A percentile compares a stretch with the other conserved stretches of the same genome.
Evolutionary conservation across 2,113 vertebrate species (phyloP).

Genomic region (Bostrychus sinensis): DNA sequence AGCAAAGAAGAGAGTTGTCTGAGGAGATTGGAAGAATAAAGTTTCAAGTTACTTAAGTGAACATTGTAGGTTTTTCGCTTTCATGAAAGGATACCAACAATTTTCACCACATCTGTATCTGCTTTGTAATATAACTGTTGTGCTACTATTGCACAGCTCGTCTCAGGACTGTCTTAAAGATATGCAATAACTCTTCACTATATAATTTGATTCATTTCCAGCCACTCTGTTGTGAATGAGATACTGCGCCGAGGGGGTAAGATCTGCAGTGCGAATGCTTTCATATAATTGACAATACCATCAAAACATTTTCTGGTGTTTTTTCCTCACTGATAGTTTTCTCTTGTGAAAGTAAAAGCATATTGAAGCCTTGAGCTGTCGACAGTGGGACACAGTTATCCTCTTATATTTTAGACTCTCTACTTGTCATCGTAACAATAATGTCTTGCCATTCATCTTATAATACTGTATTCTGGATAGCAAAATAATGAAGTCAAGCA

Average conservation of each 20-base stretch:
- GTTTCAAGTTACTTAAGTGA: no score
- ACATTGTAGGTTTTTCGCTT: no score
- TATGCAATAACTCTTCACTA: conserved; percentile 20
- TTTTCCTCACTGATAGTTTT: conserved; percentile 15
- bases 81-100: no score
- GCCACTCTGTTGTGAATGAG: not conserved
- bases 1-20: no score
- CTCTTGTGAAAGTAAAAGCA: conserved; percentile 12
- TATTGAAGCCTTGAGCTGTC: conserved; percentile 16
- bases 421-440: conserved; percentile 12
- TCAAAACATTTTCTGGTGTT: conserved; percentile 18
- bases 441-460: conserved; percentile 6
- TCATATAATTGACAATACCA: conserved; percentile 30
- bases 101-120: not conserved
- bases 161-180: conserved; percentile 8
- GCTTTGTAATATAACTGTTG: not conserved
- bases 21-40: no score
- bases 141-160: not conserved
- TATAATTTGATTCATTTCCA: conserved; percentile 19
- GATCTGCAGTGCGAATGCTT: conserved; percentile 16
- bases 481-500: conserved; percentile 12
- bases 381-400: not conserved
- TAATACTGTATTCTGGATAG: conserved; percentile 4
- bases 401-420: not conserved
- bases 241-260: conserved; percentile 1